phyloP scores from a whole-genome alignment of 30 jellyfish, hydroid and myxozoan species.

The Turritopsis dohrnii region DNA sequence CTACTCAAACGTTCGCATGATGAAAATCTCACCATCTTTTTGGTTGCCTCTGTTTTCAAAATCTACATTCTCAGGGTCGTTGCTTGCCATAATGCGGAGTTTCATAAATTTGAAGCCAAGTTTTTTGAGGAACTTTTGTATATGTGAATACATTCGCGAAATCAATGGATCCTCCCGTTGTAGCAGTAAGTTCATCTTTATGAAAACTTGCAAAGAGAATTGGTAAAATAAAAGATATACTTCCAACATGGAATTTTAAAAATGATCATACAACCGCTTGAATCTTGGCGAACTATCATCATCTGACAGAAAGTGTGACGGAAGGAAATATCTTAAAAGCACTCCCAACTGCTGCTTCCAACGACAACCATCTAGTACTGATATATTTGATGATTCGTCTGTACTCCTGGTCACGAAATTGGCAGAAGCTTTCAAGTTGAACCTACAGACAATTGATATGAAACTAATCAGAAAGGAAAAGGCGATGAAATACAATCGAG shows the following conservation, averaged over 20 bases:
- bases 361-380: conserved; percentile 28
- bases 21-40: background rate
- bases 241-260: background rate
- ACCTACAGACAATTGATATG: background rate
- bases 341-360: conserved; percentile 28
- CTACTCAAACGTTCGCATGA: no score
- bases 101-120: background rate
- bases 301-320: no score
- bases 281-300: conserved; percentile 16
- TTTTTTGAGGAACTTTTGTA: background rate
- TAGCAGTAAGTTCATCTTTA: background rate
- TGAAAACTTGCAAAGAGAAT: conserved; percentile 19
- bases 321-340: conserved; percentile 11
- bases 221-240: conserved; percentile 7
- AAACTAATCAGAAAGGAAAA: background rate
- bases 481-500: background rate
- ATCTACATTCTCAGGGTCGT: background rate
- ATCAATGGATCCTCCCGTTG: conserved; percentile 17
- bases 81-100: background rate
- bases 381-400: conserved; percentile 24
- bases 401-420: conserved; percentile 16
- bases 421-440: conserved; percentile 1
- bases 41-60: background rate
- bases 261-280: background rate
- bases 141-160: background rate